Evolutionary conservation across 2,797 vertebrate genomes (phyloP), one percentile per base, ranked within the genome.

Genomic region (Aplochiton taeniatus): DNA sequence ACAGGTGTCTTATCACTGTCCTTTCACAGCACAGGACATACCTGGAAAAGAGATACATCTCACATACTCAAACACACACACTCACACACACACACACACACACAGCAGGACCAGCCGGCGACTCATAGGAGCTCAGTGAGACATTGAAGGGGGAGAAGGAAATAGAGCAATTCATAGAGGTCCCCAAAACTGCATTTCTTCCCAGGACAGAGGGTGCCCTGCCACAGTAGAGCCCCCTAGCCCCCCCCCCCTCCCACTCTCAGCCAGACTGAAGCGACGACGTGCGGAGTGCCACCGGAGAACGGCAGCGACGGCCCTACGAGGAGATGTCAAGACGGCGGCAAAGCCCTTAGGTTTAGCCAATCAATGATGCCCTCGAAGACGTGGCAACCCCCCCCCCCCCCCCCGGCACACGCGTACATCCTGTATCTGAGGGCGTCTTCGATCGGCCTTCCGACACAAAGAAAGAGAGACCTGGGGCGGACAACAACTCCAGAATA

Each of bases 381-480:
- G 18, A 18, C 57, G 10, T 7, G 11, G 16, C 48, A 58, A 18
- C 65, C 60, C n/a, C 6, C n/a, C 43, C 61, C n/a, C 61, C 8
- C 58, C 17, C 58, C 12, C 44, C 17, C 43, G 18, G 5, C 31
- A 31, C 31, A 31, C 31, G 14, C n/a, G 4, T 52, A n/a, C 31
- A 31, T 50, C 31, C 13, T 46, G 59, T 41, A 12, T 63, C 53
- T 71, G 44, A 79, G 70, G 69, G 72, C 66, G 56, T n/a, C 51
- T 82, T 84, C 61, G 63, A 78, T 74, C 4, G 19, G 74, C 65
- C 65, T 54, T 41, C 4, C 58, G 60, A 65, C 77, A 75, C 75
- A 80, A 69, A 83, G 69, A 50, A 68, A 76, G 68, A 68, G 66
- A 76, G 69, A 70, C 59, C 57, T n/a, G n/a, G 50, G 58, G 46